Evolutionary conservation across 2,888 invertebrate species (phyloP), one percentile per base, ranked within the genome.

Genomic region (Sphinx pinastri): DNA sequence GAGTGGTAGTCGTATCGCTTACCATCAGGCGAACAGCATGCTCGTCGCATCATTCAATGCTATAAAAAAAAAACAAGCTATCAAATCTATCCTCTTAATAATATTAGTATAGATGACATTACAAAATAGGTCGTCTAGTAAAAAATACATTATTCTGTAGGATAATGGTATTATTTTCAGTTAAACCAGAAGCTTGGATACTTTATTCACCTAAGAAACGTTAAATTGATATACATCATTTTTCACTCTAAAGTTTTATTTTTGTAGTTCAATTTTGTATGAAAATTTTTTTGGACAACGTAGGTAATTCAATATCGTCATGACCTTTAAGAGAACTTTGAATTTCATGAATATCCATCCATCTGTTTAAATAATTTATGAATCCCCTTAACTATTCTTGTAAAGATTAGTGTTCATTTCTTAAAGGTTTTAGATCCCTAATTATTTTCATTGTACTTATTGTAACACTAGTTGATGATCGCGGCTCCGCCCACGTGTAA

Each of bases 301-400:
- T 45, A n/a, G 10, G 47, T 60, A 60, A 60, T 60, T 60, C 47
- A 60, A 60, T 60, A 47, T 47, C 60, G 60, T 60, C 60, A 60
- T 47, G 60, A 60, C 60, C 47, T 47, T 60, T 47, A 16, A 45
- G 60, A 45, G 47, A 45, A 60, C 47, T 60, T 60, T 45, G 47
- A 60, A 60, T 60, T 60, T 60, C 60, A 60, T 47, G 10, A 47
- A 45, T 60, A 10, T 60, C 60, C 60, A 10, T 60, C 47, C 60
- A 16, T 60, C 47, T 60, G 47, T 12, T 47, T 60, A 60, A 60
- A n/a, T 45, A 60, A 60, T 60, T 60, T 60, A 47, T 47, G 45
- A 47, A 16, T 60, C 47, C 45, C 10, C 47, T 60, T 16, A 47
- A 16, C 60, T 25, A 25, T 25, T 25, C 2, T 45, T n/a, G 5